Evolutionary conservation across 2,113 vertebrate species (phyloP).

Genomic region (Delphinus delphis): DNA sequence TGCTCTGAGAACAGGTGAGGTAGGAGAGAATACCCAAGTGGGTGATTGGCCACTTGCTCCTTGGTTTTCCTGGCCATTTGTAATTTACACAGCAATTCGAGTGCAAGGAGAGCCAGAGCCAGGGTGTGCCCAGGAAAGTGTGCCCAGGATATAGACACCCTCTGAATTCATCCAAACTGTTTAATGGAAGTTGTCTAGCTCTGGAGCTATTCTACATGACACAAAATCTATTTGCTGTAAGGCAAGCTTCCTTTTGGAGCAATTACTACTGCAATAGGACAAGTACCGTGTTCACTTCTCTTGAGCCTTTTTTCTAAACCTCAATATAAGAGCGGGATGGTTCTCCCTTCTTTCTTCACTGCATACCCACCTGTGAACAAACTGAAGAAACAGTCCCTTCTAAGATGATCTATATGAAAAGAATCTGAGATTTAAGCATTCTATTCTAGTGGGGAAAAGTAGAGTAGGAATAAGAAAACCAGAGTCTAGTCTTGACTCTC

Average conservation of each 20-base stretch:
- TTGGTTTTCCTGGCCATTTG: neutral
- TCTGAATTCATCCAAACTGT: neutral
- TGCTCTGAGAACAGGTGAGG: neutral
- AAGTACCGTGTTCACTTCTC: rapidly evolving
- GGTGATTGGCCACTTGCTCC: neutral
- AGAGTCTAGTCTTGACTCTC: neutral
- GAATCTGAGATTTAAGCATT: neutral
- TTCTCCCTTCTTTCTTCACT: neutral
- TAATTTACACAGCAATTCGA: neutral
- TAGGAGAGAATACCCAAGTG: no score
- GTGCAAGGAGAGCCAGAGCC: neutral
- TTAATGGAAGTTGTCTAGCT: neutral
- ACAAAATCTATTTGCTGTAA: rapidly evolving
- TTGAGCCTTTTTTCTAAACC: neutral
- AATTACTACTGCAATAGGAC: rapidly evolving
- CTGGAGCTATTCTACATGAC: rapidly evolving
- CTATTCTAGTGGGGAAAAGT: neutral
- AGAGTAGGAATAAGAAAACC: neutral
- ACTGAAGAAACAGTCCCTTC: neutral
- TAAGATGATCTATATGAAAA: neutral
- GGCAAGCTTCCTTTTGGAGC: neutral
- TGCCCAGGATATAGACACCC: rapidly evolving
- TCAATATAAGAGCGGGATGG: neutral
- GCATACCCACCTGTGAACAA: neutral
- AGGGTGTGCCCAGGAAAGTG: rapidly evolving